Base-by-base conservation (phyloP, 2,113 vertebrate species). In the Strix uralensis region DNA sequence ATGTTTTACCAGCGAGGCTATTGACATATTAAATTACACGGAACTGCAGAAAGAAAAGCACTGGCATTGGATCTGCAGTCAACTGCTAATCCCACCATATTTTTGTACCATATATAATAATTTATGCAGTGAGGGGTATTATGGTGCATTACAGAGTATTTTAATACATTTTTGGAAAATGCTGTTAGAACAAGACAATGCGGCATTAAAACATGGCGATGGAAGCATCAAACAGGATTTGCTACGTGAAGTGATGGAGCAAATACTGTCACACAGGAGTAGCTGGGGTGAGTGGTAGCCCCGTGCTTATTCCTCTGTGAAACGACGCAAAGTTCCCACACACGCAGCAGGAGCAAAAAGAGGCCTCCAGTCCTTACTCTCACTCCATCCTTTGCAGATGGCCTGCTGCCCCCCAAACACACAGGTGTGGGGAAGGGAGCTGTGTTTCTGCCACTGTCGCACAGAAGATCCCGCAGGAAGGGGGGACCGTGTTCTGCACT, bases 11-110 rank as follows among this genome's bases (percentile, higher is more conserved):
- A 83, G 78, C 59, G 59, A 94, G 67, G 66, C 55, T 83, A 96
- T 59, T 78, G 90, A 93, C 87, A 86, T 7, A 51, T 71, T 92
- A 94, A 95, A 96, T 97, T 90, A 83, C 78, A 90, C 0, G 1
- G 89, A 97, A 94, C 74, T 32, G 81, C 84, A 36, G 46, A 82
- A 88, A 83, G 67, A 83, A 94, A 91, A 95, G 84, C 89, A 70
- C 1, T 77, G 89, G 62, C 81, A 70, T 20, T 5, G 5, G 58
- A 86, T 83, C 51, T 81, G 79, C 91, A 92, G 81, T 38, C 85
- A 85, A 47, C 51, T 90, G 81, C 78, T 96, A 97, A 96, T 95
- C 78, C 71, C 38, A 46, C 25, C 3, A 14, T 30, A 66, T 63
- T 12, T 95, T 66, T 4, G 2, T 47, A 51, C 67, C 58, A 85